Conservation (phyloP, 2,797 vertebrate genomes). For the Cephalopachus bancanus region DNA sequence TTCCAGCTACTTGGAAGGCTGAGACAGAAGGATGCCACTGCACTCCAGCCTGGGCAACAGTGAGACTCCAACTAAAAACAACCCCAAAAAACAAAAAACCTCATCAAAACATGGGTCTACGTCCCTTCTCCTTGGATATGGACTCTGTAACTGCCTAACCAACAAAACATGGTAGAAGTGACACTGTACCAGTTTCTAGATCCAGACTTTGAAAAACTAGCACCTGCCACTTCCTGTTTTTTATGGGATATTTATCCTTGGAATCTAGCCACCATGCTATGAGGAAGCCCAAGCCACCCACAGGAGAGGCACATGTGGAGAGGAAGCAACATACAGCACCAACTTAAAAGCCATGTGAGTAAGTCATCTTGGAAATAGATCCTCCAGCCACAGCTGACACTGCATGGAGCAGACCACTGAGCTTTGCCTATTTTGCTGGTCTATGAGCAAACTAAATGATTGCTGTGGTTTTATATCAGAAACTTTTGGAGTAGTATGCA, state of each 20-base stretch:
- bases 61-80: not conserved
- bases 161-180: not conserved
- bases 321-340: not conserved
- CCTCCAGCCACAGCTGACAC: not conserved
- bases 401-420: not conserved
- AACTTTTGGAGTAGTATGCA: not conserved
- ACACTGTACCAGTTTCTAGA: not conserved
- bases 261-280: not conserved
- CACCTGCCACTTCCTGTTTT: not conserved
- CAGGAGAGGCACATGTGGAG: not conserved
- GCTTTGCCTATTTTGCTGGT: not conserved
- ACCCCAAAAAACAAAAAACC: no score
- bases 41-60: not conserved
- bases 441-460: not conserved
- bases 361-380: not conserved
- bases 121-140: not conserved
- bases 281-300: not conserved
- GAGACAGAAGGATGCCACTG: not conserved
- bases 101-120: not conserved
- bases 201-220: not conserved
- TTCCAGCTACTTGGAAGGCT: not conserved
- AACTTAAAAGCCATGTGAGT: not conserved
- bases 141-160: no score
- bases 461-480: not conserved
- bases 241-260: not conserved